Evolutionary conservation across 2,888 invertebrate genomes (phyloP).

Genomic region (Dolichopus griseipennis): DNA sequence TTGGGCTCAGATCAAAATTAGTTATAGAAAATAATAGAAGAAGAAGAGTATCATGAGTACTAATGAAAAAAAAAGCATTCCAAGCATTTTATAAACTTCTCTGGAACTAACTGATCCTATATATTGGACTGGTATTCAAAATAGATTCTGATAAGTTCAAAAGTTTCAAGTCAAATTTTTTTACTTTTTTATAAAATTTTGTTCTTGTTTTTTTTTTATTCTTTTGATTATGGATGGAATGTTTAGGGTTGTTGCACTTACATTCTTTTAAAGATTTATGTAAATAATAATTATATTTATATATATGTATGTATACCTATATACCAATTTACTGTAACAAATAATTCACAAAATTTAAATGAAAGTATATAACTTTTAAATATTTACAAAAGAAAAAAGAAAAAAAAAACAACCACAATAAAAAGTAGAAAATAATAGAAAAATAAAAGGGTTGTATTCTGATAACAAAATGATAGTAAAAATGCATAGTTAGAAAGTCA

Average conservation of each 20-base stretch:
- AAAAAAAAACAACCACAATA: neutral
- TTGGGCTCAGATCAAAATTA: neutral
- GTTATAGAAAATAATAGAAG: neutral
- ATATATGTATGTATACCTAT: neutral
- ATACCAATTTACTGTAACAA: no score
- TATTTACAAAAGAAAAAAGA: neutral
- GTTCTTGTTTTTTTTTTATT: no score
- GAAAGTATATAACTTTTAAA: neutral
- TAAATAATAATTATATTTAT: neutral
- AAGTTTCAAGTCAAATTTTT: neutral
- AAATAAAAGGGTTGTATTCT: no score
- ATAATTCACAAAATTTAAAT: neutral
- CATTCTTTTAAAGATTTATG: neutral
- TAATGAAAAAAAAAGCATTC: neutral
- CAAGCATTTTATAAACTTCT: neutral
- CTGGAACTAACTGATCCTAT: neutral
- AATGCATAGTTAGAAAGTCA: no score
- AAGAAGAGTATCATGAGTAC: neutral
- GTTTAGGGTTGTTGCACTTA: conserved; percentile 4
- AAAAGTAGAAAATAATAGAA: no score
- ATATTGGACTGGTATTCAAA: no score
- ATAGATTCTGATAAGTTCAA: conserved; percentile 1
- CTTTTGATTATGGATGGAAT: neutral
- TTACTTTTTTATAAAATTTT: no score
- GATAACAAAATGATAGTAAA: no score